Base-by-base conservation (phyloP, 2,888 invertebrate species). In the Sarcophaga subvicina region DNA sequence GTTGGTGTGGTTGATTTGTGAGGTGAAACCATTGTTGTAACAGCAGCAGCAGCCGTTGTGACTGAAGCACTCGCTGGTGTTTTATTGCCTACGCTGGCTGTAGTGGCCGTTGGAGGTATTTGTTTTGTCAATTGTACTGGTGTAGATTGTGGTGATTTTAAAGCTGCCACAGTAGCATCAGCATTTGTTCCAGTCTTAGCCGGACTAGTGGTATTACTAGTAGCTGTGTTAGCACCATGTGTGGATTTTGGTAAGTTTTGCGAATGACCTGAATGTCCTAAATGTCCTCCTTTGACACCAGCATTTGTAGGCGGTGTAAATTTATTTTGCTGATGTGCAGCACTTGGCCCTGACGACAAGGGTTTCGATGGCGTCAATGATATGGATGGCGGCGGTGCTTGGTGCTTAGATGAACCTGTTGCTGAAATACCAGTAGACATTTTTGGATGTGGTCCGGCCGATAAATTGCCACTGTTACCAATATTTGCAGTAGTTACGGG, bases 281-380 rank as follows among this genome's bases (percentile, higher is more conserved):
- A 77, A 27, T 90, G 89, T 11, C 89, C 86, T 4, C 88, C 86
- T 85, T 90, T 90, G n/a, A 73, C 82, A 20, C 85, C 83, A 17
- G 86, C 88, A 77, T 84, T 87, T 71, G 78, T 67, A 20, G 87
- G 87, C 60, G 87, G 84, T 47, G 84, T 84, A 22, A 90, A 89
- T 73, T 89, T 90, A 27, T 89, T 90, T 86, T 90, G 90, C 37
- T 91, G 91, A 73, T 90, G 90, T 8, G 90, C 89, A 17, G 88
- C 88, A 79, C 89, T 86, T 17, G 90, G 89, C 17, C 89, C 88
- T 12, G 90, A 85, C 3, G 89, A 72, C 2, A 89, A 76, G 25
- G 88, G 83, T 80, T 90, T 90, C 47, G 90, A 88, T 81, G 90
- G 89, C 77, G 88, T 83, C 47, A 91, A 75, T 54, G 90, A 90